phyloP scores from a whole-genome alignment of 2,888 invertebrate species.

The Heteropelma amictum region DNA sequence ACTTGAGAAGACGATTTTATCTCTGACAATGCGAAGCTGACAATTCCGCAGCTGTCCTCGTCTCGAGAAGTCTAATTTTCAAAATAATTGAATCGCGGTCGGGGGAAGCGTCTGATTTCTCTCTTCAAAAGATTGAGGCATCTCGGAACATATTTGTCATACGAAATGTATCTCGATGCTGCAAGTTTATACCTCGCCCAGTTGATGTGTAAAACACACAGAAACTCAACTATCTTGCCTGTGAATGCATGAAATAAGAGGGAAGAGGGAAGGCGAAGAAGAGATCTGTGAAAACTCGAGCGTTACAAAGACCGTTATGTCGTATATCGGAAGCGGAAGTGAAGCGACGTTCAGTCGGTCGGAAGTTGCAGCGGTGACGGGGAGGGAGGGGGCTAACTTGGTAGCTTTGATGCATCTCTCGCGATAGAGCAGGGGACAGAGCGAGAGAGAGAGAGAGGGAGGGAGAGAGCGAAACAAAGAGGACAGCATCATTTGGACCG shows the following conservation, averaged over 20 bases:
- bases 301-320: slow-evolving; percentile 68
- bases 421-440: background rate
- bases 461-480: background rate
- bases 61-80: too few species aligned
- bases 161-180: too few species aligned
- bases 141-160: too few species aligned
- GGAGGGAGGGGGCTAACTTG: slow-evolving; percentile 30
- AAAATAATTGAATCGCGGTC: too few species aligned
- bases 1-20: too few species aligned
- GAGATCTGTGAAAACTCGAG: slow-evolving; percentile 30
- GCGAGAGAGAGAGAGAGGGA: slow-evolving; percentile 28
- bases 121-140: too few species aligned
- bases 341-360: slow-evolving; percentile 72
- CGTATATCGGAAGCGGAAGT: slow-evolving; percentile 71
- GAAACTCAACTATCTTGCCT: too few species aligned
- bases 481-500: background rate
- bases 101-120: too few species aligned
- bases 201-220: too few species aligned
- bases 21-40: too few species aligned
- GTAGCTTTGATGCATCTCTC: slow-evolving; percentile 23
- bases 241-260: background rate
- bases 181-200: too few species aligned
- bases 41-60: too few species aligned
- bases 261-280: background rate
- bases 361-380: slow-evolving; percentile 69